These are phyloP conservation scores for Leptinotarsa undecemlineata DNA, from an alignment of 1,140 invertebrate genomes.

Conservation along the genomic window DNA sequence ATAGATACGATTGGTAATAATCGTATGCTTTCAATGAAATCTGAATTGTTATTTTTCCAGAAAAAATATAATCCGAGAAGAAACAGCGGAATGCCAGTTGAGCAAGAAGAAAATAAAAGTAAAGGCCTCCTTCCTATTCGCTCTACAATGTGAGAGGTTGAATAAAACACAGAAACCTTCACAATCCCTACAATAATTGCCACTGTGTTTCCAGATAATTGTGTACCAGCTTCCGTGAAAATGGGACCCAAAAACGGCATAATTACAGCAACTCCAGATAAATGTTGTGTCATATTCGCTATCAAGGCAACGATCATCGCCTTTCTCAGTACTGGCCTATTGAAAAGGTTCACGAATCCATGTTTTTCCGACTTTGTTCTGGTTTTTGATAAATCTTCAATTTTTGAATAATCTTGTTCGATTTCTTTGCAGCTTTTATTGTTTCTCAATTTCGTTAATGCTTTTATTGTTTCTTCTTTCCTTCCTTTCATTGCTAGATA, in stretches of 20 bases:
- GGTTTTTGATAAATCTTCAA: conserved; percentile 57
- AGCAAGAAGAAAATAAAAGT: conserved; percentile 69
- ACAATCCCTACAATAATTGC: conserved; percentile 80
- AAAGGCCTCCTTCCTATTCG: conserved; percentile 72
- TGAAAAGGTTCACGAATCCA: conserved; percentile 63
- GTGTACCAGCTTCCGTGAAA: conserved; percentile 7
- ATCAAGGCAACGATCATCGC: conserved; percentile 71
- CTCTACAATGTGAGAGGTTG: conserved; percentile 66
- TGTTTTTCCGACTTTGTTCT: conserved; percentile 59
- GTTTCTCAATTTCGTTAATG: conserved; percentile 70
- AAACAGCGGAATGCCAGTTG: conserved; percentile 58
- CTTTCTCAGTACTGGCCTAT: conserved; percentile 61
- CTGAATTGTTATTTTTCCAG: conserved; percentile 56
- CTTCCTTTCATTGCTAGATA: conserved; percentile 65
- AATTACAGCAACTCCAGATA: conserved; percentile 67
- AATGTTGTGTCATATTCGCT: conserved; percentile 73
- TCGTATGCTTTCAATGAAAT: conserved; percentile 57
- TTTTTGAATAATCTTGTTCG: conserved; percentile 64
- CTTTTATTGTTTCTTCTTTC: conserved; percentile 63
- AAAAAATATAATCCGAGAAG: conserved; percentile 68
- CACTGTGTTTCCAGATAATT: conserved; percentile 67
- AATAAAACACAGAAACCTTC: conserved; percentile 71
- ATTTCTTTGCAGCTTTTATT: conserved; percentile 60
- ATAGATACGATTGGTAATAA: conserved; percentile 70
- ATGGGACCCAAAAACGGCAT: conserved; percentile 6